Conservation (phyloP, 2,113 vertebrate genomes). For the Ahaetulla prasina region DNA sequence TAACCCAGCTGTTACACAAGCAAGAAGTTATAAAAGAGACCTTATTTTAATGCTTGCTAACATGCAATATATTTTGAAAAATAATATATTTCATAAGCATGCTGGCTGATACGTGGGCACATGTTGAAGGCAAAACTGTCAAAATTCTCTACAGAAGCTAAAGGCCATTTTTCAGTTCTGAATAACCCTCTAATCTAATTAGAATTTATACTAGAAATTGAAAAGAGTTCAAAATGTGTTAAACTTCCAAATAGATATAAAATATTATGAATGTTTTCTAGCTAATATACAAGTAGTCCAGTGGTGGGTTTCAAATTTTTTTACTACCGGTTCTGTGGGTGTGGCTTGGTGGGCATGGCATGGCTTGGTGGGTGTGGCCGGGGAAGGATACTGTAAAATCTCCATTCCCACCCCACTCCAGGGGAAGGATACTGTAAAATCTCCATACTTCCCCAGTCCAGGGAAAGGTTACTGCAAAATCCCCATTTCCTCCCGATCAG, state of each 20-base stretch:
- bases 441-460: too few relatives aligned
- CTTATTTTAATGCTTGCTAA: neutral
- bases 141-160: neutral
- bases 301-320: too few relatives aligned
- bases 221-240: neutral
- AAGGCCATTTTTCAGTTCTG: neutral
- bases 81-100: slow-evolving; percentile 9
- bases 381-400: too few relatives aligned
- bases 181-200: neutral
- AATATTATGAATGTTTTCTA: neutral
- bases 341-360: too few relatives aligned
- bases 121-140: neutral
- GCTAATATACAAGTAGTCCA: neutral
- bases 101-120: neutral
- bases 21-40: slow-evolving; percentile 3
- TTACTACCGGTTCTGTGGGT: too few relatives aligned
- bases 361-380: too few relatives aligned
- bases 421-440: too few relatives aligned
- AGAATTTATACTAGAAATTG: neutral
- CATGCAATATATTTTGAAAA: neutral
- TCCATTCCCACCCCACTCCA: too few relatives aligned
- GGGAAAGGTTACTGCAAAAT: too few relatives aligned
- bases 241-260: neutral
- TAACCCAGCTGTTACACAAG: slow-evolving; percentile 10
- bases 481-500: too few relatives aligned